A percentile compares a stretch with the other conserved stretches of the same genome.
Evolutionary conservation across 2,888 invertebrate species (phyloP).

Genomic region (Limnephilus lunatus): DNA sequence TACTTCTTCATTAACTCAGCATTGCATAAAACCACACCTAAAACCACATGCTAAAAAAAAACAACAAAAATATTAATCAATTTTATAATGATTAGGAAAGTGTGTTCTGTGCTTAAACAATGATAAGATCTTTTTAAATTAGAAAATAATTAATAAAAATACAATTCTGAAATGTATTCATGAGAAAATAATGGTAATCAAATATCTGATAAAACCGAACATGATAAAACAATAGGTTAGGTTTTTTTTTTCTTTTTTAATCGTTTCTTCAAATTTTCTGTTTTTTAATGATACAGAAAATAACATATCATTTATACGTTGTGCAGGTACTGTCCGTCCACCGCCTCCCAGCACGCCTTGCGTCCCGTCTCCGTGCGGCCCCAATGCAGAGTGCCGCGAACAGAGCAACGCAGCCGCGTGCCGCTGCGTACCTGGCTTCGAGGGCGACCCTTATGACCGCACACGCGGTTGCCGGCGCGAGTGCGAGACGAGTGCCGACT

Average conservation of each 20-base stretch:
- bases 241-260: too few relatives aligned
- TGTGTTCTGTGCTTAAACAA: neutral
- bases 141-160: neutral
- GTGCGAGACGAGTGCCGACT: constrained; percentile 88
- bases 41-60: neutral
- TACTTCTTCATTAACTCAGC: neutral
- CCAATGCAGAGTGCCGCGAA: constrained; percentile 90
- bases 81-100: neutral
- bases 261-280: too few relatives aligned
- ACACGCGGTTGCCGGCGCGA: constrained; percentile 84
- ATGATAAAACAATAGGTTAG: too few relatives aligned
- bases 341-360: constrained; percentile 86
- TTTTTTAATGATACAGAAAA: too few relatives aligned
- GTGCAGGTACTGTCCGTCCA: constrained; percentile 79
- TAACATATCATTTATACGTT: neutral
- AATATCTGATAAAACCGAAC: too few relatives aligned
- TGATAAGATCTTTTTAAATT: neutral
- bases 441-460: constrained; percentile 88
- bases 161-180: neutral
- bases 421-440: constrained; percentile 85
- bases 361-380: constrained; percentile 90
- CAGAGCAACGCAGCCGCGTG: constrained; percentile 91
- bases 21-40: neutral
- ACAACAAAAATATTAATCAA: neutral
- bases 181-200: neutral